These are phyloP conservation scores for Leptestheria dahalacensis DNA, from an alignment of 1,140 invertebrate species.

Conservation along the genomic window DNA sequence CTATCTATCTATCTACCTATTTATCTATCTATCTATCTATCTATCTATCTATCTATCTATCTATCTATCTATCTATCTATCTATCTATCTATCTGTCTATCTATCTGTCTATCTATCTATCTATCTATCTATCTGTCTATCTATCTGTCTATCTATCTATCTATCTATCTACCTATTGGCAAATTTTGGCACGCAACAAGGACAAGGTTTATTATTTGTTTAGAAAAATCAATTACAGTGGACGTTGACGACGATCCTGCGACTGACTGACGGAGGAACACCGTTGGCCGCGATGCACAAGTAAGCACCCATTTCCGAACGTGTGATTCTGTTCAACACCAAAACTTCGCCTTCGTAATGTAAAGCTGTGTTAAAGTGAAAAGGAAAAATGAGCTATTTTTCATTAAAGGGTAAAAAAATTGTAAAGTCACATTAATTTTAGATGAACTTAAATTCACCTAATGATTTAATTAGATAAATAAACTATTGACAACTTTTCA, in stretches of 20 bases:
- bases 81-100: too few relatives aligned
- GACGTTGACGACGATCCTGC: conserved; percentile 62
- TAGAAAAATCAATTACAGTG: conserved; percentile 53
- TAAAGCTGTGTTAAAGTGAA: conserved; percentile 33
- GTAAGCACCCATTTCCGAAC: conserved; percentile 73
- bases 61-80: not conserved
- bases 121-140: too few relatives aligned
- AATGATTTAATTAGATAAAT: too few relatives aligned
- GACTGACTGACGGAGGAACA: conserved; percentile 61
- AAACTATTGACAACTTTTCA: too few relatives aligned
- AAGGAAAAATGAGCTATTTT: conserved; percentile 2
- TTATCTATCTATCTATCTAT: too few relatives aligned
- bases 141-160: too few relatives aligned
- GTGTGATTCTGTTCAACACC: conserved; percentile 56
- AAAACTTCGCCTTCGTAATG: conserved; percentile 57
- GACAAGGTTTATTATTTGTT: not conserved
- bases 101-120: too few relatives aligned
- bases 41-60: too few relatives aligned
- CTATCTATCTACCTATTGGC: too few relatives aligned
- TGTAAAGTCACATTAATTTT: not conserved
- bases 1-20: too few relatives aligned
- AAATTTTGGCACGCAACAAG: too few relatives aligned
- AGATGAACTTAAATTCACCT: not conserved
- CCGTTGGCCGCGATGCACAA: conserved; percentile 63
- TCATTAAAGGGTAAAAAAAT: not conserved